phyloP scores from a whole-genome alignment of 2,113 vertebrate species.

The Pelmatolapia mariae region DNA sequence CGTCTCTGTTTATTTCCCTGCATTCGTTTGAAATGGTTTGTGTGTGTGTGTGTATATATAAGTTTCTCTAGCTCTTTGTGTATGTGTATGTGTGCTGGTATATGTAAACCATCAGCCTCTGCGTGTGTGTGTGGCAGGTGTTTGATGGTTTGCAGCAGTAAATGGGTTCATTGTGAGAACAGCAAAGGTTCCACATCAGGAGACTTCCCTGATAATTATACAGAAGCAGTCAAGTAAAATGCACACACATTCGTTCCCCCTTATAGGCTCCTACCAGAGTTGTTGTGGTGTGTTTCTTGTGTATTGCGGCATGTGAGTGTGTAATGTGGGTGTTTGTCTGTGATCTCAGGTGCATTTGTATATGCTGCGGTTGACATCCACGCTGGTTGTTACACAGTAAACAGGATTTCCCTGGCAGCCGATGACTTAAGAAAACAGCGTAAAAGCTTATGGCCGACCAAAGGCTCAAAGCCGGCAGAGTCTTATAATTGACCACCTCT shows the following conservation, averaged over 20 bases:
- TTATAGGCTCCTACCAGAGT: not conserved
- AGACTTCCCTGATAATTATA: slow-evolving; percentile 67
- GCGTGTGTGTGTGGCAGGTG: slow-evolving; percentile 29
- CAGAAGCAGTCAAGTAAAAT: slow-evolving; percentile 40
- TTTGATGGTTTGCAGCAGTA: slow-evolving; percentile 69
- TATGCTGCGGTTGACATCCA: slow-evolving; percentile 29
- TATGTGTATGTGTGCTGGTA: slow-evolving; percentile 3
- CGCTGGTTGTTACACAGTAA: slow-evolving; percentile 36
- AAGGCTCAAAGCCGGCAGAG: slow-evolving; percentile 39
- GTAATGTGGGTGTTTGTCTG: slow-evolving; percentile 61
- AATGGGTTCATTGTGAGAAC: slow-evolving; percentile 71
- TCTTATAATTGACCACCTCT: slow-evolving; percentile 56
- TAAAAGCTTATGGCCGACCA: slow-evolving; percentile 11
- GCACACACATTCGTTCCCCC: not conserved
- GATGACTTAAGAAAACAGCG: slow-evolving; percentile 30
- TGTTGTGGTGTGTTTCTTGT: slow-evolving; percentile 35
- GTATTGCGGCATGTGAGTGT: slow-evolving; percentile 24
- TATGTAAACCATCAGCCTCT: slow-evolving; percentile 36
- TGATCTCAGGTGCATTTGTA: slow-evolving; percentile 53
- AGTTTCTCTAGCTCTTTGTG: not conserved
- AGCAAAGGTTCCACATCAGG: slow-evolving; percentile 69
- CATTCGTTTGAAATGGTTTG: slow-evolving; percentile 73
- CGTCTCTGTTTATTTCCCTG: slow-evolving; percentile 77
- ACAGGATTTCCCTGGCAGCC: slow-evolving; percentile 36
- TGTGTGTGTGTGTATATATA: slow-evolving; percentile 26